Evolutionary conservation across 2,797 vertebrate species (phyloP).

Genomic region (Dermochelys coriacea): DNA sequence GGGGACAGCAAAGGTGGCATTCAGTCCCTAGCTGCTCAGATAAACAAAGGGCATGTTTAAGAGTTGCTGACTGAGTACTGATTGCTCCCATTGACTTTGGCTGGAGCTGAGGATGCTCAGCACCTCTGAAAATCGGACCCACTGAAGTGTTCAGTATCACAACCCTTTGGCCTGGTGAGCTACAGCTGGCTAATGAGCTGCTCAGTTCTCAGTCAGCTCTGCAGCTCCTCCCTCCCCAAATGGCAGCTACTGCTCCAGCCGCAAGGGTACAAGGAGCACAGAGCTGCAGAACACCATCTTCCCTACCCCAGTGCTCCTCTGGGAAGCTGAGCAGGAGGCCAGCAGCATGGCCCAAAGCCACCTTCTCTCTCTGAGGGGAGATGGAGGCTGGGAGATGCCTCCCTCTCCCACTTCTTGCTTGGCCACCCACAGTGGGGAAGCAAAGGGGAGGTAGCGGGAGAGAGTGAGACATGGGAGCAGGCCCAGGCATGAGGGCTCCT

Average conservation of each 20-base stretch:
- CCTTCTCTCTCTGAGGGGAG: neutral
- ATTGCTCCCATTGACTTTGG: neutral
- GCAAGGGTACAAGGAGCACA: neutral
- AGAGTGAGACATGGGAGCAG: neutral
- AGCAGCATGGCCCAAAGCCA: neutral
- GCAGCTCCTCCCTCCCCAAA: neutral
- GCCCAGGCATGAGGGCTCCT: neutral
- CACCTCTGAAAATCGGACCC: neutral
- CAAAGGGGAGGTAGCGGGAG: neutral
- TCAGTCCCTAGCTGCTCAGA: neutral
- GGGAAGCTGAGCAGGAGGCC: neutral
- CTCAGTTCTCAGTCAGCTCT: neutral
- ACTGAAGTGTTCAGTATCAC: fast-evolving
- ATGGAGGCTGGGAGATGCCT: neutral
- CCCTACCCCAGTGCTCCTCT: neutral
- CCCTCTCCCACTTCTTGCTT: neutral
- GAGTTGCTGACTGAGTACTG: neutral
- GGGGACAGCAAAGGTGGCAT: fast-evolving
- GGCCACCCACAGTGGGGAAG: neutral
- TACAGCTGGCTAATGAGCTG: neutral
- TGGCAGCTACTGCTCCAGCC: neutral
- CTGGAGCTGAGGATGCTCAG: neutral
- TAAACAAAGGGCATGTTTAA: neutral
- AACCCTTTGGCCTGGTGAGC: fast-evolving
- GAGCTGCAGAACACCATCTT: neutral